Conservation (phyloP, 2,113 vertebrate genomes). For the Grallaria varia region DNA sequence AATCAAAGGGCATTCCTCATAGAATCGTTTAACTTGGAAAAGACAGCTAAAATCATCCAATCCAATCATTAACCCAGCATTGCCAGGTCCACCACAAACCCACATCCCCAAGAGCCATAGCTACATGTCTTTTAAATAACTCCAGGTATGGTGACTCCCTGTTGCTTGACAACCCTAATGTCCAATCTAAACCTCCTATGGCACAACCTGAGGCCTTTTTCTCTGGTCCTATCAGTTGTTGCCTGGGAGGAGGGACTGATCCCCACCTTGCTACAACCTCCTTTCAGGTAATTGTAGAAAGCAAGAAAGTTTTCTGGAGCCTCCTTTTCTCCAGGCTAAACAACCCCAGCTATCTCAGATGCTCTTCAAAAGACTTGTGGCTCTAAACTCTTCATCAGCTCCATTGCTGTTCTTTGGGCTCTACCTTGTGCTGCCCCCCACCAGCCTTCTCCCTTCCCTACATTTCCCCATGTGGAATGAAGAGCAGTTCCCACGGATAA, state of each 20-base stretch:
- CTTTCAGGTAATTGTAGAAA: background rate
- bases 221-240: background rate
- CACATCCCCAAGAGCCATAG: background rate
- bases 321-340: background rate
- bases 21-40: background rate
- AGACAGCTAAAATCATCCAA: background rate
- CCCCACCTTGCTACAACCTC: no score
- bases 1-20: background rate
- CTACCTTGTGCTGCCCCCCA: background rate
- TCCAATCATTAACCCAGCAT: background rate
- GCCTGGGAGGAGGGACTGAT: fast-evolving
- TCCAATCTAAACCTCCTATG: background rate
- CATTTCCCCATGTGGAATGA: background rate
- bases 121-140: background rate
- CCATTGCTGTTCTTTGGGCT: background rate
- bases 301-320: background rate
- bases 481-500: background rate
- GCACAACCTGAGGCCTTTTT: background rate
- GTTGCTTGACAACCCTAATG: background rate
- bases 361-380: background rate
- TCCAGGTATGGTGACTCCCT: background rate
- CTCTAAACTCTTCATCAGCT: background rate
- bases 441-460: background rate
- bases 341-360: background rate
- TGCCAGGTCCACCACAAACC: background rate